Base-by-base conservation (phyloP, 2,888 invertebrate species). In the Xestobium rufovillosum region DNA sequence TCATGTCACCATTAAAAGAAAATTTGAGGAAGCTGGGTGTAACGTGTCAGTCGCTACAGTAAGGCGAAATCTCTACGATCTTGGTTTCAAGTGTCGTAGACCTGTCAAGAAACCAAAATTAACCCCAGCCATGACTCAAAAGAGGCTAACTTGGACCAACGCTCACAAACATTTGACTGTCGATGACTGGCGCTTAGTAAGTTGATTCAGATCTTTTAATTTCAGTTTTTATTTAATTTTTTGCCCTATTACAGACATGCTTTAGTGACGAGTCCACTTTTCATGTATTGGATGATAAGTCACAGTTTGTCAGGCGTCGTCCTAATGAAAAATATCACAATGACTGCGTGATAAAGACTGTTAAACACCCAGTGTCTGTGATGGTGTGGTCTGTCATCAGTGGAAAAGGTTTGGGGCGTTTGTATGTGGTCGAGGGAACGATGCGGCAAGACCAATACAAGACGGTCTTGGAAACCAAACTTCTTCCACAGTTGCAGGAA, bases 361-460 rank as follows among this genome's bases (percentile, higher is more conserved):
- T 41, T 11, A 42, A 38, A 32, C 40, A 44, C 33, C 27, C 42
- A 28, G 11, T 38, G n/a, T 15, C 26, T 19, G 28, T 37, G n/a
- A 45, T 42, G 45, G 28, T 44, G 12, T 44, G 41, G 43, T 41
- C 36, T 2, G 39, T 44, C 8, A 45, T 44, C 15, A 25, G 29
- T 14, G 30, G 33, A 6, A 42, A 43, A 25, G 44, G 37, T 9
- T 39, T 36, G 9, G 45, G 46, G n/a, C 28, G 42, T 4, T 31
- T 46, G 10, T 44, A 45, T 23, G 31, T 46, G n/a, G 45, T 44
- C 9, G 31, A 44, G 31, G 37, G 37, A 3, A 46, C 34, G 4
- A 42, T 45, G 44, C 19, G 34, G 12, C 44, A 45, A 28, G 42
- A 42, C 14, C 42, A 46, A 32, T 44, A 45, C 26, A 31, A n/a